These are phyloP conservation scores for Erannis defoliaria DNA, from an alignment of 2,888 invertebrate genomes.

Conservation along the genomic window DNA sequence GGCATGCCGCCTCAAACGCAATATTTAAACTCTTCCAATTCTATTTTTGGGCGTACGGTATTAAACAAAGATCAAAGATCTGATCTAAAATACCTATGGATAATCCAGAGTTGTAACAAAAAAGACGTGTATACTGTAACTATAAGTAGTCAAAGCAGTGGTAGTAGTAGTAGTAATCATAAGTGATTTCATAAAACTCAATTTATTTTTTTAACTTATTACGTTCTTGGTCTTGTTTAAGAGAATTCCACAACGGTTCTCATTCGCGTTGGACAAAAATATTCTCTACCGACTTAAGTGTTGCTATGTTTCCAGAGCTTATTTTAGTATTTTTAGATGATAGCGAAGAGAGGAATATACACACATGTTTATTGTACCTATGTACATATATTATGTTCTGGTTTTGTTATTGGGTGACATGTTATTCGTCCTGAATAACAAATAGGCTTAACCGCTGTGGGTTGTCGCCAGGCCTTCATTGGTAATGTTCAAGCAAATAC, in stretches of 20 bases:
- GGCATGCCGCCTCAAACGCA: too few species aligned
- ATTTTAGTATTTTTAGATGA: slow-evolving; percentile 5
- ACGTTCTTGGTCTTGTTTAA: too few species aligned
- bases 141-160: too few species aligned
- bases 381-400: not conserved
- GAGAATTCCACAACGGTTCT: not conserved
- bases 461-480: slow-evolving; percentile 1
- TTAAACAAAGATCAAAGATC: too few species aligned
- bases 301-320: slow-evolving; percentile 3
- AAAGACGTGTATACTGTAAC: too few species aligned
- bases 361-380: slow-evolving; percentile 1
- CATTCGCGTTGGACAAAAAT: not conserved
- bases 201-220: too few species aligned
- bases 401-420: slow-evolving; percentile 7
- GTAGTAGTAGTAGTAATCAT: too few species aligned
- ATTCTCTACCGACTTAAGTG: not conserved
- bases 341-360: not conserved
- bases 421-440: slow-evolving; percentile 15
- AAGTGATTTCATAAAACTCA: too few species aligned
- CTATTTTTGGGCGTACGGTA: too few species aligned
- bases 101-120: too few species aligned
- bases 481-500: not conserved
- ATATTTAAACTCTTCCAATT: too few species aligned
- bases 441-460: slow-evolving; percentile 13
- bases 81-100: too few species aligned